Conservation (phyloP, 2,113 vertebrate genomes). For the Castor canadensis region DNA sequence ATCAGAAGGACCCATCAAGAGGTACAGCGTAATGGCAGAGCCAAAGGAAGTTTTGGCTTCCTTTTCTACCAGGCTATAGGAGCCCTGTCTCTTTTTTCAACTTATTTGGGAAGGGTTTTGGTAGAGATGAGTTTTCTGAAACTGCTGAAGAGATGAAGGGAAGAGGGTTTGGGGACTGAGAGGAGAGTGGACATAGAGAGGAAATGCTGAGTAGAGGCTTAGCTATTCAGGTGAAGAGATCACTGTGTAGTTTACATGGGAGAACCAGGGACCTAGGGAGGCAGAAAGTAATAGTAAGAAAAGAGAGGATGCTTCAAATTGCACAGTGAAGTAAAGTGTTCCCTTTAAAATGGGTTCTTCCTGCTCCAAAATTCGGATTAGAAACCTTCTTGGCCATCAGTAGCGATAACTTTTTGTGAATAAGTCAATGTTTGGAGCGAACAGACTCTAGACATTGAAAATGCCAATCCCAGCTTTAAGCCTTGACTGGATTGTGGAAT, state of each 20-base stretch:
- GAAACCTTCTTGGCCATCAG: neutral
- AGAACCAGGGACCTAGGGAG: neutral
- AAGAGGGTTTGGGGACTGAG: neutral
- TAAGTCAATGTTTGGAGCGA: neutral
- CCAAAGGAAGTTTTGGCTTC: neutral
- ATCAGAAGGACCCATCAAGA: neutral
- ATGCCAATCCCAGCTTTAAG: neutral
- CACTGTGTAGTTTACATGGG: neutral
- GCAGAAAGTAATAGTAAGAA: neutral
- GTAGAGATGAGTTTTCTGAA: neutral
- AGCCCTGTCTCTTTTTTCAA: neutral
- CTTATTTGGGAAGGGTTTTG: neutral
- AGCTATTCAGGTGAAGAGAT: neutral
- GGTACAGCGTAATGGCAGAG: neutral
- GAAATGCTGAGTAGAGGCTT: neutral
- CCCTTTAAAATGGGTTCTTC: neutral
- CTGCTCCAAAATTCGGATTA: neutral
- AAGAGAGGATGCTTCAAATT: neutral
- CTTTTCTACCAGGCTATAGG: neutral
- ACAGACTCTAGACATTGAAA: neutral
- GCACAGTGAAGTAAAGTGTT: neutral
- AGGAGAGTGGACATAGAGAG: neutral
- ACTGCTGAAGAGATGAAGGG: neutral
- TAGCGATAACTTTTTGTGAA: neutral
- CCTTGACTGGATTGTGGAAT: neutral